These are phyloP conservation scores for Zonitis immaculata DNA, from an alignment of 2,888 invertebrate species.

Conservation along the genomic window DNA sequence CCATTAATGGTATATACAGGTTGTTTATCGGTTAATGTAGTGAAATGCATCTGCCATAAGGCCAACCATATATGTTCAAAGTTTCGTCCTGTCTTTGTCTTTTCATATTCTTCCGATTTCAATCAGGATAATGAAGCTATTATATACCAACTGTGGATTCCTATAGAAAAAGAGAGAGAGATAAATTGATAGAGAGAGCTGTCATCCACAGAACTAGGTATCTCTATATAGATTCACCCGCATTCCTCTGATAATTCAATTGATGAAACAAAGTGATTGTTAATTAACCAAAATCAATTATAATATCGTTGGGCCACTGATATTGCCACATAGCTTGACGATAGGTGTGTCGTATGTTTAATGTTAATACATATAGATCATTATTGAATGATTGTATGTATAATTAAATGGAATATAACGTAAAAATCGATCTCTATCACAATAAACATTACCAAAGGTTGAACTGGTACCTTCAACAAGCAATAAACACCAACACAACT, in stretches of 20 bases:
- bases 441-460: too few species aligned
- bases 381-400: too few species aligned
- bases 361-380: too few species aligned
- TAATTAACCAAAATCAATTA: conserved; percentile 35
- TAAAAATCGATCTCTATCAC: too few species aligned
- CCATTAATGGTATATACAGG: conserved; percentile 19
- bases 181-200: conserved; percentile 33
- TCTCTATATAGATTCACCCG: conserved; percentile 35
- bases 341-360: conserved; percentile 29
- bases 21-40: conserved; percentile 22
- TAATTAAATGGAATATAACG: too few species aligned
- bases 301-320: conserved; percentile 20
- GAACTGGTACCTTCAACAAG: conserved; percentile 42
- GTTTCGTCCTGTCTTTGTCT: conserved; percentile 15
- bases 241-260: conserved; percentile 35
- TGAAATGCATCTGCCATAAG: conserved; percentile 23
- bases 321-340: conserved; percentile 28
- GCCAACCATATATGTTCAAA: too few species aligned
- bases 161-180: too few species aligned
- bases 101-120: conserved; percentile 28
- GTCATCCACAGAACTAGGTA: conserved; percentile 35
- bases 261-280: conserved; percentile 36
- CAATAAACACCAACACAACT: conserved; percentile 38
- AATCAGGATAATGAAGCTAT: conserved; percentile 38
- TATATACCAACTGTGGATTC: conserved; percentile 39